Conservation (phyloP, 1,140 invertebrate genomes). For the Bicyclus anynana region DNA sequence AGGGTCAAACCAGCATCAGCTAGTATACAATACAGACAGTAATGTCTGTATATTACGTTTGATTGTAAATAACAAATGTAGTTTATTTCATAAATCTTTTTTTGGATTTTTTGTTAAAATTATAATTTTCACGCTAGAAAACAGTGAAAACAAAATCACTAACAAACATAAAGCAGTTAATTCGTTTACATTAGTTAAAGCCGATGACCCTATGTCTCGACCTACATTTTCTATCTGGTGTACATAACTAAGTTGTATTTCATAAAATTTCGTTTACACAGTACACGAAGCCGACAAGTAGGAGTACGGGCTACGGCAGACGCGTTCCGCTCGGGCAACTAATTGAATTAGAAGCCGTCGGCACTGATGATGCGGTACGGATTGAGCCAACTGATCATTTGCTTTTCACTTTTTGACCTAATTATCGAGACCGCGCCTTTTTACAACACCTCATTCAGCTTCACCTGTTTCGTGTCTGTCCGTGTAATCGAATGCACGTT, state of each 20-base stretch:
- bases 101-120: too few species aligned
- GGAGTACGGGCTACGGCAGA: too few species aligned
- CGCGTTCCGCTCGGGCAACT: constrained; percentile 58
- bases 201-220: not conserved
- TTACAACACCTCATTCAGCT: too few species aligned
- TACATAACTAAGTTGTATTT: not conserved
- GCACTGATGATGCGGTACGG: constrained; percentile 36
- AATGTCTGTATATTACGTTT: too few species aligned
- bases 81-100: too few species aligned
- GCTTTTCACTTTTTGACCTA: not conserved
- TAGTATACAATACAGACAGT: too few species aligned
- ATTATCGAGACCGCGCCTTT: not conserved
- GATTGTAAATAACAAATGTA: too few species aligned
- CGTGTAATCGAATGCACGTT: too few species aligned
- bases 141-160: not conserved
- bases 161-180: not conserved
- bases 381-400: constrained; percentile 31
- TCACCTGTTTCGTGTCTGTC: too few species aligned
- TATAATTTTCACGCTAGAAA: too few species aligned
- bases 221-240: not conserved
- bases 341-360: constrained; percentile 70
- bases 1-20: too few species aligned
- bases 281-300: constrained; percentile 26
- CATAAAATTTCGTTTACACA: not conserved
- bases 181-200: not conserved